Base-by-base conservation (phyloP, 2,113 vertebrate genomes). In the Pelecanoides urinatrix region DNA sequence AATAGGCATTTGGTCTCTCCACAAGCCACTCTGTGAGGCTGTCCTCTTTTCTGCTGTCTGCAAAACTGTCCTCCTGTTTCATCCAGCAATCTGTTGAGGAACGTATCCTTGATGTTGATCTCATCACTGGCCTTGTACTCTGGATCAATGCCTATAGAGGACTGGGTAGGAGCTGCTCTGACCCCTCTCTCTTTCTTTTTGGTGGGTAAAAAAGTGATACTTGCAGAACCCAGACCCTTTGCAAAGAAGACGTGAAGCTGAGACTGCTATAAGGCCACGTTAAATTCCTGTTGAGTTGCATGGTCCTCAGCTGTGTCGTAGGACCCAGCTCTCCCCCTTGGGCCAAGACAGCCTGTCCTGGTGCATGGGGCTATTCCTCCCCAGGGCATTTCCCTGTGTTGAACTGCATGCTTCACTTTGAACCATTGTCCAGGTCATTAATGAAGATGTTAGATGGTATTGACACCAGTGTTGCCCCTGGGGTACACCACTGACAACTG, bases 81-180 rank as follows among this genome's bases (percentile, higher is more conserved):
- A 62, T 47, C 13, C 61, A 92, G 55, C 92, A 98, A 97, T 95
- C 94, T 10, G 86, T 94, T 38, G 97, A 98, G 9, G 96, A 98
- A 9, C 88, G 97, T 3, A 45, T 95, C 9, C 98, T 98, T 1
- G 98, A 99, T 91, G 78, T 98, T 42, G 98, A 98, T 88, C 96
- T 99, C 11, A 98, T 99, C 34, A 96, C 98, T 5, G 97, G 98
- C 34, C 98, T 99, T 17, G 98, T 99, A 13, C 94, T 99, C 73
- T 98, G 99, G 79, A 98, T 99, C 10, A 98, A 98, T 96, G 96
- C 47, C 84, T 73, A 63, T 4, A 97, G 98, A 91, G 97, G 98
- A 9, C 97, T 98, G 96, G 98, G 98, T 99, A 96, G 92, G 97
- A 95, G 38, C 50, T 71, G 16, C 29, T 77, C 52, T 61, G 27